Percentiles rank a stretch among this genome's conserved stretches.
Evolutionary conservation across 92 coral and sea anemone species (phyloP).

Genomic region (Nematostella vectensis): DNA sequence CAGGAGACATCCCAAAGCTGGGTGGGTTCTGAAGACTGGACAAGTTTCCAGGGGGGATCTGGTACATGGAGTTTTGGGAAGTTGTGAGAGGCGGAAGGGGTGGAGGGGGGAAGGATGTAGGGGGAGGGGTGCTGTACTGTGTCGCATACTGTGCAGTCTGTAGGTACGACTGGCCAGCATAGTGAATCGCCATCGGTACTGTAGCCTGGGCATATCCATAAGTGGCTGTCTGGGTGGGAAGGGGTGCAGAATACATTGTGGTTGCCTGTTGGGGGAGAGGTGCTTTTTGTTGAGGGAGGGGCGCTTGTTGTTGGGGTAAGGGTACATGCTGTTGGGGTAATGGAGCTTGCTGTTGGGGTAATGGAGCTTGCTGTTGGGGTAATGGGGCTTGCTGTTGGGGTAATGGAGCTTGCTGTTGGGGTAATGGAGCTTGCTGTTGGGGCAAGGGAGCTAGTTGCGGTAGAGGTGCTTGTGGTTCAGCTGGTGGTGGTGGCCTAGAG

Average conservation of each 20-base stretch:
- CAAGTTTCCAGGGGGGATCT: conserved; percentile 57
- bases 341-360: not conserved
- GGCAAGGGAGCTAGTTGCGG: too few relatives aligned
- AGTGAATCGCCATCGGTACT: conserved; percentile 40
- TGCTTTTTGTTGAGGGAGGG: conserved; percentile 5
- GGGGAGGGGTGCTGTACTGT: conserved; percentile 16
- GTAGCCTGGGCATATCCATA: too few relatives aligned
- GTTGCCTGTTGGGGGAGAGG: conserved; percentile 4
- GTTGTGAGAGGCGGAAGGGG: conserved; percentile 46
- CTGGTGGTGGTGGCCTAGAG: not conserved
- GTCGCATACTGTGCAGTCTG: conserved; percentile 41
- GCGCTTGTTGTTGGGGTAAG: too few relatives aligned
- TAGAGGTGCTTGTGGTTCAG: not conserved
- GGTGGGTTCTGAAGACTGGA: conserved; percentile 55
- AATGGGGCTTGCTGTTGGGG: not conserved
- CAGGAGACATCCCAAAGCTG: conserved; percentile 57
- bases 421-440: not conserved
- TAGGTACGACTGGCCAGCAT: conserved; percentile 52
- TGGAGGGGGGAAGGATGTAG: conserved; percentile 44
- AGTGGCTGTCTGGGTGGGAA: not conserved
- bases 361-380: not conserved
- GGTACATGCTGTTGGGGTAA: conserved; percentile 1
- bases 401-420: not conserved
- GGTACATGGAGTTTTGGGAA: conserved; percentile 41
- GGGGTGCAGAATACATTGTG: too few relatives aligned